A percentile compares a stretch with the other conserved stretches of the same genome.
phyloP scores from a whole-genome alignment of 2,797 vertebrate species.

The Carcharodon carcharias region DNA sequence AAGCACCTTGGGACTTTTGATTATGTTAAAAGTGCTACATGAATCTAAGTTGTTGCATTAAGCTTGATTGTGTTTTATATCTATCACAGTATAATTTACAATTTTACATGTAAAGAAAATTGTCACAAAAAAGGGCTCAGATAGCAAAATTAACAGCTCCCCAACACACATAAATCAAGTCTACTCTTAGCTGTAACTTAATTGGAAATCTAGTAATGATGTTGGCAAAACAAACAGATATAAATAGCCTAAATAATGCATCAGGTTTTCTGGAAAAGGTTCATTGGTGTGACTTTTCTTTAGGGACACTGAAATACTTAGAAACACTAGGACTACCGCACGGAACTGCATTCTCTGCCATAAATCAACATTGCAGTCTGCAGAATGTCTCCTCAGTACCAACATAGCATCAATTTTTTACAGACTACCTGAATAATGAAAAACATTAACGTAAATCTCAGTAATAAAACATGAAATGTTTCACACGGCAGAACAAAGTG shows the following conservation, averaged over 20 bases:
- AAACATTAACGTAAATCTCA: conserved; percentile 58
- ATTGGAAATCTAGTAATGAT: neutral
- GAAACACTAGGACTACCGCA: conserved; percentile 55
- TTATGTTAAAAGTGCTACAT: neutral
- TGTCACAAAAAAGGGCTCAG: neutral
- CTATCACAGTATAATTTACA: neutral
- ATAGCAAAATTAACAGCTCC: neutral
- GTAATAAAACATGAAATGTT: conserved; percentile 83
- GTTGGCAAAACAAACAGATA: conserved; percentile 48
- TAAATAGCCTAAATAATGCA: conserved; percentile 72
- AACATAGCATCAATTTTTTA: conserved; percentile 68
- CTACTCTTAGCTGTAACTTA: neutral
- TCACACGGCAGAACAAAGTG: conserved; percentile 51
- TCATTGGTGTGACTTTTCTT: conserved; percentile 58
- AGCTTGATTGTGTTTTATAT: neutral
- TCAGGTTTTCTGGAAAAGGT: conserved; percentile 53
- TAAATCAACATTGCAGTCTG: conserved; percentile 55
- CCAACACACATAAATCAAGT: neutral
- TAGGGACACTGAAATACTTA: conserved; percentile 59
- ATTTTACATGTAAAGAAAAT: neutral
- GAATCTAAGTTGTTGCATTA: neutral
- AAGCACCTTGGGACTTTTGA: neutral
- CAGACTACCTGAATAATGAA: conserved; percentile 74
- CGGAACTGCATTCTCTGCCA: conserved; percentile 61
- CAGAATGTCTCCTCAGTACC: conserved; percentile 59